These are phyloP conservation scores for Temnothorax longispinosus DNA, from an alignment of 1,140 invertebrate genomes.

Conservation along the genomic window DNA sequence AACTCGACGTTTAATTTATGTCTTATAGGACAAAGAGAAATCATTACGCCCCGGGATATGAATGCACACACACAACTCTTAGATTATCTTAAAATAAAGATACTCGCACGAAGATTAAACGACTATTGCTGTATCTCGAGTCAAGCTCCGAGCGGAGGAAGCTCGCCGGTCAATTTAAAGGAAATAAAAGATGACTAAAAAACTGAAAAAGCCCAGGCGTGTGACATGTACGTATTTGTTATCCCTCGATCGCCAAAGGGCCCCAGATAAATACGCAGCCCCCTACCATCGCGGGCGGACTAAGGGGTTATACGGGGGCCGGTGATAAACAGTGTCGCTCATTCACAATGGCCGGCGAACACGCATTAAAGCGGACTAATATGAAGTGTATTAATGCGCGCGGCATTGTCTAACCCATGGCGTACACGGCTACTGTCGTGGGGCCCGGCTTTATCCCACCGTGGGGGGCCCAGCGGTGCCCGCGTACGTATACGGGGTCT, in stretches of 20 bases:
- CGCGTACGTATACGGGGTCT: conserved; percentile 68
- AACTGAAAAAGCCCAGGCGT: conserved; percentile 59
- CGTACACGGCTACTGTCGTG: conserved; percentile 85
- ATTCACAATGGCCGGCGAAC: conserved; percentile 85
- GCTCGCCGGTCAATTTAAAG: conserved; percentile 22
- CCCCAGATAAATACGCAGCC: conserved; percentile 82
- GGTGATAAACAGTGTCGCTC: conserved; percentile 86
- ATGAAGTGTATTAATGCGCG: conserved; percentile 86
- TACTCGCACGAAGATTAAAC: conserved; percentile 6
- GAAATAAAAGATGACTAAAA: conserved; percentile 32
- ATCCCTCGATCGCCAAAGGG: conserved; percentile 80
- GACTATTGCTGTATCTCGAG: neutral
- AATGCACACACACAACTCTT: neutral
- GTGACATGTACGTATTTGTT: conserved; percentile 77
- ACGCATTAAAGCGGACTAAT: conserved; percentile 86
- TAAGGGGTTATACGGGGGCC: conserved; percentile 81
- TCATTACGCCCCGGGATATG: neutral
- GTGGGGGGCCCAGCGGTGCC: conserved; percentile 81
- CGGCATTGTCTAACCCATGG: conserved; percentile 85
- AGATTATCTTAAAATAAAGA: neutral
- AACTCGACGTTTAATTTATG: conserved; percentile 21
- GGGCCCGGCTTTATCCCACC: conserved; percentile 81
- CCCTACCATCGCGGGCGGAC: conserved; percentile 64
- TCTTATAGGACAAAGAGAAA: conserved; percentile 26
- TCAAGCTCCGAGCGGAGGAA: neutral